phyloP scores from a whole-genome alignment of 1,140 invertebrate genomes.

The Sycobia sp. region DNA sequence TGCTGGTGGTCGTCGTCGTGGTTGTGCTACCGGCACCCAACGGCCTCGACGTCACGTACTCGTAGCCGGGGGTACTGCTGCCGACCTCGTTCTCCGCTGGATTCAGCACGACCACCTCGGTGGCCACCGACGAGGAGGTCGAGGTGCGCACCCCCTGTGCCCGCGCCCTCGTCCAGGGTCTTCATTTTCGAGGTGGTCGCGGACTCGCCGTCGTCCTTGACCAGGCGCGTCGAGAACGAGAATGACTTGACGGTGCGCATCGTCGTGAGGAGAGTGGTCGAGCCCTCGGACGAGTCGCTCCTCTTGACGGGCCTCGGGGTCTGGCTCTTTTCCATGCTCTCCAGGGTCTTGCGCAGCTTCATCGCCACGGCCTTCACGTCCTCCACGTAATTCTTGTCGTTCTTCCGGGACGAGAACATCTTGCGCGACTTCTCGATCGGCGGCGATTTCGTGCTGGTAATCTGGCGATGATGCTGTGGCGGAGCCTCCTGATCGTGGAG shows the following conservation, averaged over 20 bases:
- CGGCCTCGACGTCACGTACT: too few species aligned
- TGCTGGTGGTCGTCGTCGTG: too few species aligned
- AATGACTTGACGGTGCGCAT: slow-evolving; percentile 27
- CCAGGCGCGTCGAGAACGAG: slow-evolving; percentile 28
- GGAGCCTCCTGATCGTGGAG: too few species aligned
- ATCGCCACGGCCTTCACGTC: slow-evolving; percentile 35
- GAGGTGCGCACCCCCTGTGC: too few species aligned
- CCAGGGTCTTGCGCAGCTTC: slow-evolving; percentile 30
- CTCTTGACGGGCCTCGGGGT: not conserved
- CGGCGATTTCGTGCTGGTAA: slow-evolving; percentile 35
- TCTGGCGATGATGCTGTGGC: not conserved
- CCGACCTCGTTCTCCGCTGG: too few species aligned
- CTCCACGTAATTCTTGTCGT: slow-evolving; percentile 40
- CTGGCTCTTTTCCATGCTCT: slow-evolving; percentile 25
- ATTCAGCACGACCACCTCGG: too few species aligned
- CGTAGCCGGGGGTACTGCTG: not conserved
- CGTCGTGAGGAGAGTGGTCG: slow-evolving; percentile 35
- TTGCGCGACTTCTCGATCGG: slow-evolving; percentile 37
- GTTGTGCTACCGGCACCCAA: too few species aligned
- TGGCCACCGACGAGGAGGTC: too few species aligned
- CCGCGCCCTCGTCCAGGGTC: slow-evolving; percentile 7
- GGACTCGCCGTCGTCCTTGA: slow-evolving; percentile 1
- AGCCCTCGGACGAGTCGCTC: slow-evolving; percentile 14
- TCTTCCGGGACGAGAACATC: slow-evolving; percentile 32
- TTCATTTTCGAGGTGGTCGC: too few species aligned